phyloP scores from a whole-genome alignment of 2,888 invertebrate species.

The Eristalis arbustorum region DNA sequence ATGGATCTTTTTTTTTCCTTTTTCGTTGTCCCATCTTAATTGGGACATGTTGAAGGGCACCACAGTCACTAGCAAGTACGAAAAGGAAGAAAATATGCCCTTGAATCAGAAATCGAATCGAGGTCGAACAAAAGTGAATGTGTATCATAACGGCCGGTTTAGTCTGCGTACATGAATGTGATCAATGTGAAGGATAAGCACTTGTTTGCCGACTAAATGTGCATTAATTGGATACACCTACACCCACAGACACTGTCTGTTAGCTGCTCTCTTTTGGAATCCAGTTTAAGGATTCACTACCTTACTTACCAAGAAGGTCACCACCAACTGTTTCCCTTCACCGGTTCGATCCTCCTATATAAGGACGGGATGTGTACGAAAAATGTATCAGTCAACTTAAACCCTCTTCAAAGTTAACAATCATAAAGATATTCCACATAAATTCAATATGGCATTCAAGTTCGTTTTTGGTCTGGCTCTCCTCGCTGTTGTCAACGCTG shows the following conservation, averaged over 20 bases:
- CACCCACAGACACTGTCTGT: neutral
- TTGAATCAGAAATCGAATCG: constrained; percentile 7
- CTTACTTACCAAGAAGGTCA: neutral
- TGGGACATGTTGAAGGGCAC: constrained; percentile 34
- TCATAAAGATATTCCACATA: neutral
- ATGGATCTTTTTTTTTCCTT: neutral
- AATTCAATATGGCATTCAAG: constrained; percentile 75
- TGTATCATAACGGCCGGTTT: constrained; percentile 9
- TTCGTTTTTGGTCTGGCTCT: constrained; percentile 82
- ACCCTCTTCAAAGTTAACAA: constrained; percentile 18
- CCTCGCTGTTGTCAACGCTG: constrained; percentile 83
- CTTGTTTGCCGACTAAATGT: neutral
- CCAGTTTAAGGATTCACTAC: constrained; percentile 1
- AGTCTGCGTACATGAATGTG: neutral
- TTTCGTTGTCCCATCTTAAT: constrained; percentile 3
- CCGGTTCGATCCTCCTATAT: constrained; percentile 34
- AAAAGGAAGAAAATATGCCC: neutral
- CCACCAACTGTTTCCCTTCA: constrained; percentile 6
- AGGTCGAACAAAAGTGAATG: constrained; percentile 38
- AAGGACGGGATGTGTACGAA: neutral
- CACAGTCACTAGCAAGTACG: constrained; percentile 22
- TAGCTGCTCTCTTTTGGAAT: neutral
- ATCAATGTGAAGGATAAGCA: constrained; percentile 18
- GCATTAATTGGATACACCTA: neutral
- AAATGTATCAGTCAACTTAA: constrained; percentile 32